Evolutionary conservation across 2,888 invertebrate species (phyloP).

Genomic region (Coecobrya sp.): DNA sequence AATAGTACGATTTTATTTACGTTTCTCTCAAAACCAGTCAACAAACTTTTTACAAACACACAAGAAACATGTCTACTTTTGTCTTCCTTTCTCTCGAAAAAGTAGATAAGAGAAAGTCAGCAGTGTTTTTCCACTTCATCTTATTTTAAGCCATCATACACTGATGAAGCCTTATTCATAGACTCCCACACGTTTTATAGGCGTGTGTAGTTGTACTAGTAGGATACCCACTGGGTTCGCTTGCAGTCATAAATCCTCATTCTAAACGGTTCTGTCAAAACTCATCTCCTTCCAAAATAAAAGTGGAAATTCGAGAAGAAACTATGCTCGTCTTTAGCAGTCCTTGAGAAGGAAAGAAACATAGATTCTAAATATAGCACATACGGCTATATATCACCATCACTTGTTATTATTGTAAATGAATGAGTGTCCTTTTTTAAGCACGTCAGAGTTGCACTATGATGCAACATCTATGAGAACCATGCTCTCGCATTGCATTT

Average conservation of each 20-base stretch:
- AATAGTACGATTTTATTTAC: neutral
- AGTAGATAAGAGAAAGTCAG: too few species aligned
- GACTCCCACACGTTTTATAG: neutral
- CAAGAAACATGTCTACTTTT: too few species aligned
- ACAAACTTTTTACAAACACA: too few species aligned
- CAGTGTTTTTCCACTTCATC: slow-evolving; percentile 26
- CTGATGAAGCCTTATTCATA: neutral
- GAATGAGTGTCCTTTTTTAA: slow-evolving; percentile 12
- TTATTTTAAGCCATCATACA: slow-evolving; percentile 28
- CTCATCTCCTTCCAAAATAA: slow-evolving; percentile 6
- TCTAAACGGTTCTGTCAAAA: slow-evolving; percentile 74
- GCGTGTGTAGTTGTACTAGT: too few species aligned
- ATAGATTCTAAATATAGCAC: slow-evolving; percentile 7
- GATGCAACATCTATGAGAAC: neutral
- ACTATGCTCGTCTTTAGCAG: too few species aligned
- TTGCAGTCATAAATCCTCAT: slow-evolving; percentile 68
- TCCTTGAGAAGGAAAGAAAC: neutral
- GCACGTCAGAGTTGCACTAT: neutral
- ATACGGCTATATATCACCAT: neutral
- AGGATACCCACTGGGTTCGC: slow-evolving; percentile 58
- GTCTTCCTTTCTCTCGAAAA: too few species aligned
- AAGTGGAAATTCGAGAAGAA: neutral
- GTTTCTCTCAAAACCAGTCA: too few species aligned
- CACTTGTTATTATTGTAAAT: slow-evolving; percentile 9
- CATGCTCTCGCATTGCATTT: neutral